phyloP scores from a whole-genome alignment of 2,888 invertebrate species.

The Tineola bisselliella region DNA sequence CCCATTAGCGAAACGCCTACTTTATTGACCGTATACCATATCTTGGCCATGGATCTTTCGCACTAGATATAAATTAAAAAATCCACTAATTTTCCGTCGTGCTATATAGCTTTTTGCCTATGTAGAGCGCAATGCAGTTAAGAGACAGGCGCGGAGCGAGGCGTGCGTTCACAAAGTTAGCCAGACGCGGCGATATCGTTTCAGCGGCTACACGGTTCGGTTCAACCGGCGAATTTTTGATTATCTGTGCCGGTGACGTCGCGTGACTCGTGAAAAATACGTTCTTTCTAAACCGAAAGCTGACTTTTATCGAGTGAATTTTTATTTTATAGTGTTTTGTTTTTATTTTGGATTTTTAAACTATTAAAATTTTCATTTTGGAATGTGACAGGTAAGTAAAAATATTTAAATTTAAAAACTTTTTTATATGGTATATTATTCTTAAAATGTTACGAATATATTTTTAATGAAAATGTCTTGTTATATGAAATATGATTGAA shows the following conservation, averaged over 20 bases:
- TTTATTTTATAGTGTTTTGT: not conserved
- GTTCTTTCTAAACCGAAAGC: not conserved
- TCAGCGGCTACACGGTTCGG: slow-evolving; percentile 46
- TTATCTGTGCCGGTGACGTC: not conserved
- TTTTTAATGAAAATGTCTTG: not conserved
- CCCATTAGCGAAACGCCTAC: slow-evolving; percentile 27
- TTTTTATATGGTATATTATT: not conserved
- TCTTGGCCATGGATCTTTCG: slow-evolving; percentile 17
- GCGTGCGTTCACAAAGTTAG: slow-evolving; percentile 18
- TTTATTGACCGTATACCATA: slow-evolving; percentile 2
- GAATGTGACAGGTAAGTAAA: not conserved
- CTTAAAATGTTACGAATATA: not conserved
- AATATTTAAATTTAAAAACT: not conserved
- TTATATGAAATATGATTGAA: not conserved
- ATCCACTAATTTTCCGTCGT: slow-evolving; percentile 18
- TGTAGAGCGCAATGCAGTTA: slow-evolving; percentile 56
- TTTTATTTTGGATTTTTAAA: not conserved
- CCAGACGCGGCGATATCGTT: slow-evolving; percentile 53
- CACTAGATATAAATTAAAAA: slow-evolving; percentile 15
- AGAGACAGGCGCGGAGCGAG: slow-evolving; percentile 31
- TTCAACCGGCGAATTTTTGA: slow-evolving; percentile 5
- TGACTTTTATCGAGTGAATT: not conserved
- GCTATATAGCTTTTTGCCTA: slow-evolving; percentile 18
- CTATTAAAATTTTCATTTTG: not conserved
- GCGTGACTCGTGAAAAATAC: not conserved